These are phyloP conservation scores for Anastatus disparis DNA, from an alignment of 1,140 invertebrate genomes.

Conservation along the genomic window DNA sequence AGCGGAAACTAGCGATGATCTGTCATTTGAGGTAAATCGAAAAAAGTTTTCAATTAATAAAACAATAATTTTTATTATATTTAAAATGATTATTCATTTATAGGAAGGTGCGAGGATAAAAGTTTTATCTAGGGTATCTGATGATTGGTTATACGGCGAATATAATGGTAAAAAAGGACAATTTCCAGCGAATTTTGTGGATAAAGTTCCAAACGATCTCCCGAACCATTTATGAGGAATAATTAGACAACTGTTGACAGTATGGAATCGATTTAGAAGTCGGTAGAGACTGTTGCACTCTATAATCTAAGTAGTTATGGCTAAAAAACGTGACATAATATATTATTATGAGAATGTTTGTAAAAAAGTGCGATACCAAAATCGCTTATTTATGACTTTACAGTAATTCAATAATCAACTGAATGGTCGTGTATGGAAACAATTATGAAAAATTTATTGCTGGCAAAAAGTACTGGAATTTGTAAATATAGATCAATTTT, in stretches of 20 bases:
- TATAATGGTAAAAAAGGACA: slow-evolving; percentile 76
- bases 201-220: slow-evolving; percentile 66
- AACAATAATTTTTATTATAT: background rate
- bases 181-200: slow-evolving; percentile 85
- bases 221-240: slow-evolving; percentile 47
- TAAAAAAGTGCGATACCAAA: slow-evolving; percentile 11
- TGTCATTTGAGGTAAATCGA: slow-evolving; percentile 67
- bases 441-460: background rate
- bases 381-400: background rate
- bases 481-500: background rate
- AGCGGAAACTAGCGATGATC: slow-evolving; percentile 72
- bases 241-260: background rate
- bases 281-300: slow-evolving; percentile 9
- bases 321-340: slow-evolving; percentile 19
- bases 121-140: slow-evolving; percentile 77
- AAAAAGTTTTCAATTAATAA: background rate
- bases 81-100: slow-evolving; percentile 41
- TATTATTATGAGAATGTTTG: slow-evolving; percentile 27
- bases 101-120: slow-evolving; percentile 77
- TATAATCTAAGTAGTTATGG: slow-evolving; percentile 24
- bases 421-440: slow-evolving; percentile 7
- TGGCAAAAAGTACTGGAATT: slow-evolving; percentile 19
- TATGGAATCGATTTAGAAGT: slow-evolving; percentile 22
- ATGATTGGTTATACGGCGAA: slow-evolving; percentile 86
- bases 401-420: background rate